Evolutionary conservation across 23 tunicate genomes (phyloP).

Genomic region (Oikopleura dioica): DNA sequence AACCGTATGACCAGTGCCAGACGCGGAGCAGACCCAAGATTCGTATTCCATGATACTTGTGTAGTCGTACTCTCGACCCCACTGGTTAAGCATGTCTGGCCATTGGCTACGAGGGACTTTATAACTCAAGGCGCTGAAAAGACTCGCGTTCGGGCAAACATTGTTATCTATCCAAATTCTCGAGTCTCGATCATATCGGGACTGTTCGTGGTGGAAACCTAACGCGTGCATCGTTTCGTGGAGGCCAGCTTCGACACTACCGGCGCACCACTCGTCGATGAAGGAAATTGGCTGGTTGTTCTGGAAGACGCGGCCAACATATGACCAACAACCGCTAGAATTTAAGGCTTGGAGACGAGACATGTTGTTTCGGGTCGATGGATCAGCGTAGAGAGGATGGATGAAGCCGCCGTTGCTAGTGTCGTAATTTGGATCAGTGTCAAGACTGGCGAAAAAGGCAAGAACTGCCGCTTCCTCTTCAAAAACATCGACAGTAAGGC

Average conservation of each 20-base stretch:
- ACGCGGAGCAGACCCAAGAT: not conserved
- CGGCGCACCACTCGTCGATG: constrained; percentile 10
- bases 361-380: not conserved
- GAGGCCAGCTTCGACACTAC: not conserved
- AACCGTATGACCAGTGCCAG: not conserved
- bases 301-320: not conserved
- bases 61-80: not conserved
- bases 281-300: not conserved
- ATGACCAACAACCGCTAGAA: not conserved
- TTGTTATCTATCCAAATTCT: not conserved
- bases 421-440: not conserved
- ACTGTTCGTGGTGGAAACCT: constrained; percentile 6
- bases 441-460: not conserved
- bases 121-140: not conserved
- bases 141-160: not conserved
- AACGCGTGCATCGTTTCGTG: constrained; percentile 6
- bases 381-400: not conserved
- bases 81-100: not conserved
- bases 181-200: not conserved
- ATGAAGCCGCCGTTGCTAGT: not conserved
- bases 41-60: constrained; percentile 6
- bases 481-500: not conserved
- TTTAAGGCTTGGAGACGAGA: not conserved
- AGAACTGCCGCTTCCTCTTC: not conserved
- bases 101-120: not conserved